Base-by-base conservation (phyloP, 2,113 vertebrate genomes). In the Aramus guarauna region DNA sequence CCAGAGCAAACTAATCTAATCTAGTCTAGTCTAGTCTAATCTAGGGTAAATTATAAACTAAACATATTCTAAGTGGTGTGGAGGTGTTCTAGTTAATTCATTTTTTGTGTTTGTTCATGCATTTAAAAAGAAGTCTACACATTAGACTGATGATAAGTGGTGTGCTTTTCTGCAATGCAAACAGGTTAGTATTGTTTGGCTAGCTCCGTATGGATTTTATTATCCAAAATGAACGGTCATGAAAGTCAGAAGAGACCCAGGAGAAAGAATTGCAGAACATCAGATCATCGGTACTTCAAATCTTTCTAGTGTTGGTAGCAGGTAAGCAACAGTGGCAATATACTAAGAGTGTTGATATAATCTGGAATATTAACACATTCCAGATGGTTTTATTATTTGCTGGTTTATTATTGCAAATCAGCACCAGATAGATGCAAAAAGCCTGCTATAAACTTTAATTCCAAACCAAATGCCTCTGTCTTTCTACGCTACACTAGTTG, bases 241-340 rank as follows among this genome's bases (percentile, higher is more conserved):
- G 8, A 36, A 80, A 84, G 22, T 63, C 26, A 47, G 16, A 64
- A 75, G 3, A 60, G 16, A 41, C 12, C 4, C n/a, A 83, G 14
- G 67, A 71, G 19, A 77, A 91, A 52, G n/a, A 71, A 45, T 6
- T 85, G 11, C 26, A 75, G 47, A 88, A 37, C 1, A 27, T 32
- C 0, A 0, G 14, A 64, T 39, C 6, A 56, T 19, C 4, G 36
- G 4, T 30, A 30, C 5, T 73, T 59, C 30, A 59, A 17, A 56
- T 85, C 11, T 83, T 92, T 56, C 30, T 47, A 21, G 18, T 24
- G 15, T 5, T 85, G 2, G 3, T 36, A 81, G 9, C n/a, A 55
- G 11, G 23, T 53, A 60, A 79, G 5, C 22, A 64, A 47, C 10
- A 43, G 4, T 34, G 26, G 15, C 8, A 58, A 12, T 52, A 27